Base-by-base conservation (phyloP, 1,140 invertebrate genomes). In the Diorhabda carinulata region DNA sequence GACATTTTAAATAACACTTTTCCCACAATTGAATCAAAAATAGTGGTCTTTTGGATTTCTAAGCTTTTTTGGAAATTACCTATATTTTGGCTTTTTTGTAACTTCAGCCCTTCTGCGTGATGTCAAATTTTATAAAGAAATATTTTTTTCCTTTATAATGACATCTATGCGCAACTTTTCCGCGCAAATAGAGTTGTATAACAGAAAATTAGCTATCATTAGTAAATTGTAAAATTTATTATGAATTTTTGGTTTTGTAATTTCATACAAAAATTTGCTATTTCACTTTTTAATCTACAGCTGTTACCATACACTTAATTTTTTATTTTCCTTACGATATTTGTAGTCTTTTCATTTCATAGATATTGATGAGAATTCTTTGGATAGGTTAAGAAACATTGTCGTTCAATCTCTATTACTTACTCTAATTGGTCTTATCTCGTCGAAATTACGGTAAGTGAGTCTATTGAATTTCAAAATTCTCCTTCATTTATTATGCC, bases 401-500 rank as follows among this genome's bases (percentile, higher is more conserved):
- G n/a, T 41, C 58, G 40, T 59, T 41, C 58, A 6, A n/a, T 59
- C 40, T 47, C 61, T 43, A 6, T 9, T 44, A 62, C 43, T 44
- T 44, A 10, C 8, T 43, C 61, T 62, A 62, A 62, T 62, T 62
- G 61, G 61, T 62, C 43, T 62, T 62, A 62, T 62, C 61, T 43
- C 43, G 61, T 62, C 8, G 43, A 62, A 62, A 62, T 62, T n/a
- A 62, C 61, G 61, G 10, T 62, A 62, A 62, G 61, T 62, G 5
- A 62, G 61, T 62, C 61, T 62, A 62, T 62, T 61, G 43, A 65
- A 65, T 69, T 65, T 61, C 9, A 64, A 52, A 47, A 64, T 60
- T 57, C 57, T 45, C 45, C 59, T 56, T 44, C 63, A 52, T 64
- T 69, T 69, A 69, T 64, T 64, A 64, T 69, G 58, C 62, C 68